These are phyloP conservation scores for Eremobia ochroleuca DNA, from an alignment of 2,888 invertebrate species.

Conservation along the genomic window DNA sequence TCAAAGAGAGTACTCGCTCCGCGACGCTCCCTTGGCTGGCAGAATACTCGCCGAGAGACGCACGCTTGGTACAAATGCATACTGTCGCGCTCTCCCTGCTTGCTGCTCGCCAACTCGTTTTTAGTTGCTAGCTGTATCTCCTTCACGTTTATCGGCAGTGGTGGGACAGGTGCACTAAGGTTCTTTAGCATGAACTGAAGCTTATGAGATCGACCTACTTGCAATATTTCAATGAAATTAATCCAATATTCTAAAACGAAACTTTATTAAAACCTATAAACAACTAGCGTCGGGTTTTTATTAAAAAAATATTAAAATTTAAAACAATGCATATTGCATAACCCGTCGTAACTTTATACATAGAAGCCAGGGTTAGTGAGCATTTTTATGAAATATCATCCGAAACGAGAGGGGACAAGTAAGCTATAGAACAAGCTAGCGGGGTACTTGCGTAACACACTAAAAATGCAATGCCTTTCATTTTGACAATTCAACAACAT, in stretches of 20 bases:
- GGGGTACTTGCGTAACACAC: neutral
- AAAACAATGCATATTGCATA: constrained; percentile 54
- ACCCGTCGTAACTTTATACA: constrained; percentile 49
- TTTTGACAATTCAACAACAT: neutral
- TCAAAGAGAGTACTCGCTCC: neutral
- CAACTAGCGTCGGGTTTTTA: constrained; percentile 36
- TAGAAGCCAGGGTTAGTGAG: constrained; percentile 55
- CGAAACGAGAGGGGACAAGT: constrained; percentile 22
- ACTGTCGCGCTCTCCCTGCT: neutral
- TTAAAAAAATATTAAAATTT: constrained; percentile 65
- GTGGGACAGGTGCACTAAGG: neutral
- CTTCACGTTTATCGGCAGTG: too few species aligned
- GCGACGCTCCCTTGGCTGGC: neutral
- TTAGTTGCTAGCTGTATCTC: too few species aligned
- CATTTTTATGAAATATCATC: constrained; percentile 67
- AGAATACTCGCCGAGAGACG: neutral
- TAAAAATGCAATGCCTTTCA: neutral
- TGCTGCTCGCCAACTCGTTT: neutral
- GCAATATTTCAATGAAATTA: constrained; percentile 9
- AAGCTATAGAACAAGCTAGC: neutral
- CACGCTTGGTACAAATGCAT: neutral
- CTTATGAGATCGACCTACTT: neutral
- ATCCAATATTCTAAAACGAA: constrained; percentile 28
- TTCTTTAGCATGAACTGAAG: neutral
- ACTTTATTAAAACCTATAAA: constrained; percentile 53